phyloP scores from a whole-genome alignment of 2,113 vertebrate species.

The Monarcha castaneiventris region DNA sequence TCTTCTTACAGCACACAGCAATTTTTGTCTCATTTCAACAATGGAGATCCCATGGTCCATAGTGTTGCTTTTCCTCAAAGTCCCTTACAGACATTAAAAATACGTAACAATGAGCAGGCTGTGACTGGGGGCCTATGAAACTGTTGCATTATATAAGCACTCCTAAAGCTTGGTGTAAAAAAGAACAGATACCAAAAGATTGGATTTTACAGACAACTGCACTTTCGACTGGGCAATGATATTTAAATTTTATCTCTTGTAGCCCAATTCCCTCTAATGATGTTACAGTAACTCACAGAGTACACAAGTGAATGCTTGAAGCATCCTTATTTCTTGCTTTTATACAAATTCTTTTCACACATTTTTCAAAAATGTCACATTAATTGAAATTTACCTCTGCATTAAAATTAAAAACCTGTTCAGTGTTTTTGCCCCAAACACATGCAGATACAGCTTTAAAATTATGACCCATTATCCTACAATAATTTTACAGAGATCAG shows the following conservation, averaged over 20 bases:
- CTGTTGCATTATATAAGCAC: not conserved
- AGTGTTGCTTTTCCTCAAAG: not conserved
- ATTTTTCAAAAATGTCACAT: not conserved
- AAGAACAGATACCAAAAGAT: not conserved
- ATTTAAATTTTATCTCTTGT: not conserved
- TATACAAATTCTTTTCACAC: not conserved
- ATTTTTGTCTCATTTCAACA: not conserved
- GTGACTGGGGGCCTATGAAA: not conserved
- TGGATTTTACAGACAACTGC: not conserved
- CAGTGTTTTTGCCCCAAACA: not conserved
- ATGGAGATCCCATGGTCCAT: not conserved
- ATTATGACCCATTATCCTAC: not conserved
- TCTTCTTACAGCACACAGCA: not conserved
- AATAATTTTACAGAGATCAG: not conserved
- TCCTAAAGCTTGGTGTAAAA: not conserved
- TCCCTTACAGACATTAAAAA: not conserved
- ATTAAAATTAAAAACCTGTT: not conserved
- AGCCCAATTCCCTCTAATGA: not conserved
- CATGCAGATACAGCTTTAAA: not conserved
- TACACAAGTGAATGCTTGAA: not conserved
- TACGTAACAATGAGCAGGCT: accelerated
- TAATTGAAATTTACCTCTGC: not conserved
- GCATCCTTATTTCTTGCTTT: not conserved
- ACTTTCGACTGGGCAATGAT: not conserved
- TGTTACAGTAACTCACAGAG: not conserved